Evolutionary conservation across 2,113 vertebrate genomes (phyloP).

Genomic region (Microcebus jonahi): DNA sequence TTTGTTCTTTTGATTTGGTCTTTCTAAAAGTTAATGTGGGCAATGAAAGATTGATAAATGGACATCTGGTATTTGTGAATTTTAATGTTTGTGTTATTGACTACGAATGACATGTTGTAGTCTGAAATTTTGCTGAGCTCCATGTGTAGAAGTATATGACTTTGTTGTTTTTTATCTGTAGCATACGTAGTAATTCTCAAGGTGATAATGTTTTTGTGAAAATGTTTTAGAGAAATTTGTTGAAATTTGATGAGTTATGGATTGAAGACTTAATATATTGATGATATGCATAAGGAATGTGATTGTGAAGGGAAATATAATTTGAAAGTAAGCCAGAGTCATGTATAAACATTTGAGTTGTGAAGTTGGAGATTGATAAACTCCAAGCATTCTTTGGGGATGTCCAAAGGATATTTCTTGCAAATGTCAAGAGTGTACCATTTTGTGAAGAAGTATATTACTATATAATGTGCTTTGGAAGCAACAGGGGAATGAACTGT

Average conservation of each 20-base stretch:
- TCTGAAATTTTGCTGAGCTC: not conserved
- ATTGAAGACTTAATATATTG: not conserved
- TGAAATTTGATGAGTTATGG: not conserved
- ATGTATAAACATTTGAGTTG: not conserved
- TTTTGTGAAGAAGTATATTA: not conserved
- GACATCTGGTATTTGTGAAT: not conserved
- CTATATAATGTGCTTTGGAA: not conserved
- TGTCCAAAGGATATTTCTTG: not conserved
- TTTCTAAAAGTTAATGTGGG: not conserved
- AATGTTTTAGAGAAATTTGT: not conserved
- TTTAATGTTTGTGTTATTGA: not conserved
- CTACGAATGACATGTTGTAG: not conserved
- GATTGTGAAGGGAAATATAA: slow-evolving; percentile 9
- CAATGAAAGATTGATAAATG: not conserved
- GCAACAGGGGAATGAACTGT: not conserved
- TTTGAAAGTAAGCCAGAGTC: not conserved
- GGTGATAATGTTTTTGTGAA: not conserved
- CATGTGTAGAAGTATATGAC: not conserved
- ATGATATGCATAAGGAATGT: not conserved
- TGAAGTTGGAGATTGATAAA: not conserved
- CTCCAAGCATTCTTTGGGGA: not conserved
- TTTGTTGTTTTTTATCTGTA: not conserved
- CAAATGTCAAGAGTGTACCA: not conserved
- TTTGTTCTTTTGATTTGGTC: not conserved
- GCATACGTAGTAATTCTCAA: not conserved